Percentiles rank a stretch among this genome's conserved stretches.
Conservation (phyloP, 35 echinoderm and acorn worm genomes). For the Stichopus chloronotus region DNA sequence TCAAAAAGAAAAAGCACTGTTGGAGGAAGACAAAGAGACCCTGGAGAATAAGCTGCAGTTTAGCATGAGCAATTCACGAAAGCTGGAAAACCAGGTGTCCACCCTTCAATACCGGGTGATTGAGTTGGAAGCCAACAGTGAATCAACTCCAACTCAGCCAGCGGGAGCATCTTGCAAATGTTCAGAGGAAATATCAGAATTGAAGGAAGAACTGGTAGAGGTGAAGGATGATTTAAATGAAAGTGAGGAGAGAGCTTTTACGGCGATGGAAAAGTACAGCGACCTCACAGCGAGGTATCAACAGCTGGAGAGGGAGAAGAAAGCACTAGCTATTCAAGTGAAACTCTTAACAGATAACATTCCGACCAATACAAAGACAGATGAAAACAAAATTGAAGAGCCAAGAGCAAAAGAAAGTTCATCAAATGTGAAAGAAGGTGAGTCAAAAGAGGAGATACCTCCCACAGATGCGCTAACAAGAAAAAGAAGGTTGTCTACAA, state of each 20-base stretch:
- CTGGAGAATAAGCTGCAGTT: conserved; percentile 68
- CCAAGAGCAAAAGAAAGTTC: background rate
- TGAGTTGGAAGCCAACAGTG: conserved; percentile 52
- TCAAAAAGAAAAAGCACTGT: conserved; percentile 49
- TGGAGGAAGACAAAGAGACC: conserved; percentile 72
- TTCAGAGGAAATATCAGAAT: conserved; percentile 19
- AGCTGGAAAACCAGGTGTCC: conserved; percentile 67
- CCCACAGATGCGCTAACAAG: background rate
- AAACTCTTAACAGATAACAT: background rate
- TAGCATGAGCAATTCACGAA: conserved; percentile 73
- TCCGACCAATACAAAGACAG: background rate
- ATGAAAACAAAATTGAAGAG: background rate
- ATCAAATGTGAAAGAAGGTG: background rate
- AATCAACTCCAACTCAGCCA: conserved; percentile 22
- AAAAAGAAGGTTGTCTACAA: conserved; percentile 11
- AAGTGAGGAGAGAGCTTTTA: background rate
- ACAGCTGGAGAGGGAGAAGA: background rate
- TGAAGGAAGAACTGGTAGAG: conserved; percentile 16
- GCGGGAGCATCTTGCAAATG: background rate
- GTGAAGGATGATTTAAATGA: conserved; percentile 17
- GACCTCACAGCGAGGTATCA: background rate
- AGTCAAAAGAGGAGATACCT: background rate
- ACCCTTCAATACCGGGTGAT: conserved; percentile 56
- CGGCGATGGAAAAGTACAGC: background rate
- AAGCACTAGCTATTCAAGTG: background rate